A percentile compares a stretch with the other conserved stretches of the same genome.
Conservation (phyloP, 2,113 vertebrate species). For the Callospermophilus lateralis region DNA sequence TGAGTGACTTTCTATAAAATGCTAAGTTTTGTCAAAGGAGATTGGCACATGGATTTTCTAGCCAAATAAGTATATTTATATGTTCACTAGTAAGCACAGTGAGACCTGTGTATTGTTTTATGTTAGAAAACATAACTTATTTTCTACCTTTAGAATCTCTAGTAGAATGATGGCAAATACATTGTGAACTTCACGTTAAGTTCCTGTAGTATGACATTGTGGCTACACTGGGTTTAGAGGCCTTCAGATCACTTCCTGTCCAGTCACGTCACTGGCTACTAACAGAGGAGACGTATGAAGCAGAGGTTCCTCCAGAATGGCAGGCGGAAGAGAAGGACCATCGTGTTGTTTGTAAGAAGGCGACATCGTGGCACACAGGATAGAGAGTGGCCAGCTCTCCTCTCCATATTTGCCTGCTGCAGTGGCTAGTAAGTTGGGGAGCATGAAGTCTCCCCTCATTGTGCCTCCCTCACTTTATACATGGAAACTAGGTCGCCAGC, state of each 20-base stretch:
- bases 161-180: background rate
- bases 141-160: background rate
- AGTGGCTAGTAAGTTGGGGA: background rate
- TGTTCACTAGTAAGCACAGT: background rate
- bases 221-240: background rate
- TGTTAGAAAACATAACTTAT: background rate
- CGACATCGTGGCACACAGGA: background rate
- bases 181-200: background rate
- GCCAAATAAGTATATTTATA: background rate
- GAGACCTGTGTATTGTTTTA: background rate
- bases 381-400: background rate
- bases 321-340: background rate
- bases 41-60: background rate
- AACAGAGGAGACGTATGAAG: background rate
- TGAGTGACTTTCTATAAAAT: background rate
- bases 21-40: background rate
- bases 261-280: background rate
- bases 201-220: background rate
- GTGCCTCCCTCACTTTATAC: background rate
- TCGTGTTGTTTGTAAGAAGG: background rate
- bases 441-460: background rate
- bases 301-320: accelerated
- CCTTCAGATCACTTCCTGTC: background rate
- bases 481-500: background rate
- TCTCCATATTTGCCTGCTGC: no score